phyloP scores from a whole-genome alignment of 2,888 invertebrate genomes.

The Dendrolimus houi region DNA sequence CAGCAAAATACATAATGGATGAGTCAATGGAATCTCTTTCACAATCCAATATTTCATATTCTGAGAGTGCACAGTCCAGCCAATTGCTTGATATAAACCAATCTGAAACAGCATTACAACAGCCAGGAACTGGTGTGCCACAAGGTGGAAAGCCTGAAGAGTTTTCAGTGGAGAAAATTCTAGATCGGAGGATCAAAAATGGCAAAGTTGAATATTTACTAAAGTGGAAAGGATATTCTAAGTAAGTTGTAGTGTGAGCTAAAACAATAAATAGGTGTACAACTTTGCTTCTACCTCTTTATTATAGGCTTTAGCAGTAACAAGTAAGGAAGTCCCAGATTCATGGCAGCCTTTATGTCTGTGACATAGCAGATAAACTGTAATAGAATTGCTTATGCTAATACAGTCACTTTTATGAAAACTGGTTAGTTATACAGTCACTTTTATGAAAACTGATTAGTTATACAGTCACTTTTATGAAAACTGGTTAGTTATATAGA shows the following conservation, averaged over 20 bases:
- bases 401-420: too few relatives aligned
- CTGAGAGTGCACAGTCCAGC: slow-evolving; percentile 11
- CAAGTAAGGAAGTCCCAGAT: too few relatives aligned
- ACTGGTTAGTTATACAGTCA: too few relatives aligned
- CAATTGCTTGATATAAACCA: slow-evolving; percentile 27
- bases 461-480: too few relatives aligned
- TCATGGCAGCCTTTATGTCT: too few relatives aligned
- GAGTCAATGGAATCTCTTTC: slow-evolving; percentile 29
- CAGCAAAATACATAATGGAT: slow-evolving; percentile 20
- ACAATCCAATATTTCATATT: slow-evolving; percentile 23
- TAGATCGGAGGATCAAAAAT: slow-evolving; percentile 80
- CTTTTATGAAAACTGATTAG: too few relatives aligned
- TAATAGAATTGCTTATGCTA: too few relatives aligned
- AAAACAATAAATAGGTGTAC: too few relatives aligned
- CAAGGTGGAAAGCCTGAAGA: slow-evolving; percentile 76
- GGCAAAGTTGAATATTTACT: slow-evolving; percentile 82
- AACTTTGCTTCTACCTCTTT: too few relatives aligned
- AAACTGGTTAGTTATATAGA: too few relatives aligned
- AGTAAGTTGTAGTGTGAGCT: slow-evolving; percentile 51
- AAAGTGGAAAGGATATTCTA: slow-evolving; percentile 81
- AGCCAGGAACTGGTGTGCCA: slow-evolving; percentile 23
- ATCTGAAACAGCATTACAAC: slow-evolving; percentile 11
- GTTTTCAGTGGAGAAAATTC: slow-evolving; percentile 84
- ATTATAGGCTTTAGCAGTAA: too few relatives aligned
- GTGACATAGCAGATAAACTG: too few relatives aligned